Evolutionary conservation across 1,140 invertebrate species (phyloP).

Genomic region (Teleogryllus occipitalis): DNA sequence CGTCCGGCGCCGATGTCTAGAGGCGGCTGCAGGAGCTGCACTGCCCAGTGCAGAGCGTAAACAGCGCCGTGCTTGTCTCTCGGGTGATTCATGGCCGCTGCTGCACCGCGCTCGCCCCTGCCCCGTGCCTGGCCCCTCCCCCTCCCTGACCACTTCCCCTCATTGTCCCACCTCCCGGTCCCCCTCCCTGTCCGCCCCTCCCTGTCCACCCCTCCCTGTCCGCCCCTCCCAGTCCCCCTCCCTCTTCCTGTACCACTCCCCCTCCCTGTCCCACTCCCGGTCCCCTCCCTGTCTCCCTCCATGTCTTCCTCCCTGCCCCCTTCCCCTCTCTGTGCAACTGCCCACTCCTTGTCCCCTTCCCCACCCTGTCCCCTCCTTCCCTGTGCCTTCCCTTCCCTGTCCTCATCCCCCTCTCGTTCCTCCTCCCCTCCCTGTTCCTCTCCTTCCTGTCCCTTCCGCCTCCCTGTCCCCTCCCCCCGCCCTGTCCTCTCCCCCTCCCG

Average conservation of each 20-base stretch:
- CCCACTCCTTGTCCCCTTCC: too few relatives aligned
- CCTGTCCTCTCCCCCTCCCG: background rate
- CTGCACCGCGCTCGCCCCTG: background rate
- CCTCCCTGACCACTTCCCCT: background rate
- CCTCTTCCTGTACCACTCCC: background rate
- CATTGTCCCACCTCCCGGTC: background rate
- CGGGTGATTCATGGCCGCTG: background rate
- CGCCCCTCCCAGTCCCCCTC: background rate
- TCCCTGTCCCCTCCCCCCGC: too few relatives aligned
- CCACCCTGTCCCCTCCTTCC: too few relatives aligned
- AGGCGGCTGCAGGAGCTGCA: too few relatives aligned
- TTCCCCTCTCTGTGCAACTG: background rate
- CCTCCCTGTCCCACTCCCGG: background rate
- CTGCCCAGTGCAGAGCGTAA: too few relatives aligned
- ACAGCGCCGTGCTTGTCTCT: too few relatives aligned
- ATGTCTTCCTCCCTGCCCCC: background rate
- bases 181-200: background rate
- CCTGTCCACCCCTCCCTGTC: background rate
- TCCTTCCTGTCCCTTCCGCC: background rate
- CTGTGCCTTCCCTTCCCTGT: background rate
- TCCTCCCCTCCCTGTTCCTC: too few relatives aligned
- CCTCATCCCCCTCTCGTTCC: too few relatives aligned
- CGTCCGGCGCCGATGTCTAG: too few relatives aligned
- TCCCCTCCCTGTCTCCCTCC: background rate
- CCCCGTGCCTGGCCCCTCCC: background rate